Percentiles rank a stretch among this genome's conserved stretches.
phyloP scores from a whole-genome alignment of 30 jellyfish, hydroid and myxozoan species.

The Rhopilema esculentum region DNA sequence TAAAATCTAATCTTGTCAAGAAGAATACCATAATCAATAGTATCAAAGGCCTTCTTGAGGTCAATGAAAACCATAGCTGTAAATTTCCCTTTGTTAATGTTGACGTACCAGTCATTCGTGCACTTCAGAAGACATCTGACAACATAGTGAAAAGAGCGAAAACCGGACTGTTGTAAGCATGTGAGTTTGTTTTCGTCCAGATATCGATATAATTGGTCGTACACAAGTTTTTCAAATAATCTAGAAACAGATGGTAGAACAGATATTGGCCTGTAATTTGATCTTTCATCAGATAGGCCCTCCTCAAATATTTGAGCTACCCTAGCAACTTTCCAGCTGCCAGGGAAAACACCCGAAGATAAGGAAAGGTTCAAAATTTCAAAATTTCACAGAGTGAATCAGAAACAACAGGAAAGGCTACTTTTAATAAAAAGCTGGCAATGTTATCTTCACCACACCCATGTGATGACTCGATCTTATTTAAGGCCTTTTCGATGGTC shows the following conservation, averaged over 20 bases:
- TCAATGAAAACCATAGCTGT: neutral
- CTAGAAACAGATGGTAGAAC: conserved; percentile 40
- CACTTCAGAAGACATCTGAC: conserved; percentile 5
- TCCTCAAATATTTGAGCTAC: neutral
- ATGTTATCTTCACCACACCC: conserved; percentile 16
- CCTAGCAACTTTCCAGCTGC: neutral
- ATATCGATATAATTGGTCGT: neutral
- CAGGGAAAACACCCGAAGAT: neutral
- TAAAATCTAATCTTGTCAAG: neutral
- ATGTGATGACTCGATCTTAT: conserved; percentile 3
- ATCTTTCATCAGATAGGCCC: neutral
- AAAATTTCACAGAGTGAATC: neutral
- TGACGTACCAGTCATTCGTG: conserved; percentile 35
- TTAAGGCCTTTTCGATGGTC: conserved; percentile 7
- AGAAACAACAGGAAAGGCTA: conserved; percentile 6
- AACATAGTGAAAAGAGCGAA: neutral
- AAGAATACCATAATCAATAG: neutral
- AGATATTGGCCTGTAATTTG: conserved; percentile 27
- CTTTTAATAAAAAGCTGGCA: conserved; percentile 6
- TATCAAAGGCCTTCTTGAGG: neutral
- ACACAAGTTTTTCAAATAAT: conserved; percentile 21
- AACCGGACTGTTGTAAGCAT: neutral
- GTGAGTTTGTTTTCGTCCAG: conserved; percentile 10
- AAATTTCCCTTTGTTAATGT: conserved; percentile 9
- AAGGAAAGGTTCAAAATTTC: conserved; percentile 2